phyloP scores from a whole-genome alignment of 2,888 invertebrate genomes.

The Pteria penguin region DNA sequence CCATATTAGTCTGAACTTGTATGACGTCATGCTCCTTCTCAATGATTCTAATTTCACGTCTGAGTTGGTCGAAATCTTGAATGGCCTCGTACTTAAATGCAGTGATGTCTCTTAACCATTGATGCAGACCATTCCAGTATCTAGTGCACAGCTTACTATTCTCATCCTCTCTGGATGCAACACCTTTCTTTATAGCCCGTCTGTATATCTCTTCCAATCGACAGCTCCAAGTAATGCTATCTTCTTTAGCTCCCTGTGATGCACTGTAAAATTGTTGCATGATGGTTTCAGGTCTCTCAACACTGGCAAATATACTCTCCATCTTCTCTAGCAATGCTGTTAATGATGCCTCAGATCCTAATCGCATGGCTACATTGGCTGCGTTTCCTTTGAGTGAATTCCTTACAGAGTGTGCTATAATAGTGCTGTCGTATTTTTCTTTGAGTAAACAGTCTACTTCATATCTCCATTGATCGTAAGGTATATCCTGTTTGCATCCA shows the following conservation, averaged over 20 bases:
- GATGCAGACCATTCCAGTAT: neutral
- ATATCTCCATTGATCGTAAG: conserved; percentile 6
- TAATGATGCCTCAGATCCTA: neutral
- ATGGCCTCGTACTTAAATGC: neutral
- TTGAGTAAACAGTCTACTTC: conserved; percentile 8
- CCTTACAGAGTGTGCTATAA: neutral
- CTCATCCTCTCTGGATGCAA: neutral
- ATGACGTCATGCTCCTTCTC: conserved; percentile 4
- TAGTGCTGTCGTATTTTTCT: neutral
- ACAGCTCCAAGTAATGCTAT: neutral
- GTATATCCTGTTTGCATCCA: neutral
- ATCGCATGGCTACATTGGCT: conserved; percentile 3
- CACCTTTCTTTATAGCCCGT: neutral
- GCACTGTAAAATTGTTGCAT: conserved; percentile 8
- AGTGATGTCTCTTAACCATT: neutral
- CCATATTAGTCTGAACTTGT: neutral
- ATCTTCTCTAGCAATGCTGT: neutral
- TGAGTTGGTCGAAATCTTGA: neutral
- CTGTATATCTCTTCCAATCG: neutral
- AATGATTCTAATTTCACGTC: conserved; percentile 1
- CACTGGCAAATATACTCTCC: conserved; percentile 1
- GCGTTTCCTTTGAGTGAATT: conserved; percentile 2
- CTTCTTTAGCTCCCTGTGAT: neutral
- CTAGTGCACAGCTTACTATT: neutral
- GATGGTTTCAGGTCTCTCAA: neutral